Percentiles rank a stretch among this genome's conserved stretches.
These are phyloP conservation scores for Eupithecia abbreviata DNA, from an alignment of 2,888 invertebrate genomes.

Conservation along the genomic window DNA sequence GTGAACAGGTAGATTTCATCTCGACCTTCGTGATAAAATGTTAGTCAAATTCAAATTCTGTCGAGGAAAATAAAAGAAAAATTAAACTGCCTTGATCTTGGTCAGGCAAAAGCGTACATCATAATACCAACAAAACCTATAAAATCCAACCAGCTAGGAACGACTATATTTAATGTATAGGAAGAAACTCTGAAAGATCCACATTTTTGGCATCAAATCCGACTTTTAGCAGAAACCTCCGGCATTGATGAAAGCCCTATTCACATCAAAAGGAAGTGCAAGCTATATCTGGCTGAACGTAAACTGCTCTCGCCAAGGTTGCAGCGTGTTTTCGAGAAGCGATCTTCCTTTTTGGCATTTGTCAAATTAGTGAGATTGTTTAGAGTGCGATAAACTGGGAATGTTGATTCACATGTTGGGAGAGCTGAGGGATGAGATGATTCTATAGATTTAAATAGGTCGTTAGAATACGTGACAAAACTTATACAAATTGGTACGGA, in stretches of 20 bases:
- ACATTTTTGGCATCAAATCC: not conserved
- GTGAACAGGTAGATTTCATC: not conserved
- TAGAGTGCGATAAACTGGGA: constrained; percentile 25
- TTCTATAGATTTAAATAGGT: not conserved
- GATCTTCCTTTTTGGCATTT: constrained; percentile 57
- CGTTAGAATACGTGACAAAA: not conserved
- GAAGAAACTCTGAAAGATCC: not conserved
- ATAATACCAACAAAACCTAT: not conserved
- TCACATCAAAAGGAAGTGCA: constrained; percentile 47
- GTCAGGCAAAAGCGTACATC: not conserved
- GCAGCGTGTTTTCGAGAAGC: constrained; percentile 42
- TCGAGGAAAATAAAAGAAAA: not conserved
- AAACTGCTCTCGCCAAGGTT: constrained; percentile 62
- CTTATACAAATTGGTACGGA: not conserved
- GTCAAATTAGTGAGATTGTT: constrained; percentile 55
- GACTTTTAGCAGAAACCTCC: not conserved
- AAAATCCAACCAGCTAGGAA: not conserved
- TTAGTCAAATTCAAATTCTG: too few species aligned
- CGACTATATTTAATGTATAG: not conserved
- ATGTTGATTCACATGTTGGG: constrained; percentile 27
- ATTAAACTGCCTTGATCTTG: not conserved
- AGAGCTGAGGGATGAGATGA: not conserved
- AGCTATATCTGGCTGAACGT: constrained; percentile 41
- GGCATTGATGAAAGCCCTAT: constrained; percentile 14
- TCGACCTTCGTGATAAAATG: not conserved